These are phyloP conservation scores for Agrotis puta DNA, from an alignment of 2,888 invertebrate genomes.

Conservation along the genomic window DNA sequence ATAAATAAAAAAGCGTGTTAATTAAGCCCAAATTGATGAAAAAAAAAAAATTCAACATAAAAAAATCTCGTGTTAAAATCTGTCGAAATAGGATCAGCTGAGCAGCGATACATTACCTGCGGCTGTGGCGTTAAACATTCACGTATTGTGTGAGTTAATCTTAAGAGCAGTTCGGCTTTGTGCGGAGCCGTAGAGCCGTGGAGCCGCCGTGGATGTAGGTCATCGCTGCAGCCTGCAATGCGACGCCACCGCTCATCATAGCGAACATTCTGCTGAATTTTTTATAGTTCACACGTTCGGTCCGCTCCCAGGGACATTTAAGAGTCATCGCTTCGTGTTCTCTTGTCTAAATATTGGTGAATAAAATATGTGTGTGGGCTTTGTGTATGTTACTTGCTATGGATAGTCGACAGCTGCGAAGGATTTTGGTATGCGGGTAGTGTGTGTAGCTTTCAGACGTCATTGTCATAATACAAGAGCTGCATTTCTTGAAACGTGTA, in stretches of 20 bases:
- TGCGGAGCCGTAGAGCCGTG: constrained; percentile 38
- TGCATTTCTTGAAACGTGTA: constrained; percentile 2
- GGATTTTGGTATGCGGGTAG: constrained; percentile 11
- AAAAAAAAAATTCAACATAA: constrained; percentile 1
- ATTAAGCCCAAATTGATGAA: neutral
- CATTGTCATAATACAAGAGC: constrained; percentile 1
- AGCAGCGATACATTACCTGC: constrained; percentile 39
- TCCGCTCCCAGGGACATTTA: constrained; percentile 53
- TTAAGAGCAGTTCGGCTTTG: constrained; percentile 67
- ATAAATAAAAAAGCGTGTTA: too few species aligned
- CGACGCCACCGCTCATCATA: constrained; percentile 75
- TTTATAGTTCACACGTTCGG: constrained; percentile 66
- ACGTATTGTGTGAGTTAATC: constrained; percentile 58
- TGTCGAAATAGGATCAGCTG: constrained; percentile 29
- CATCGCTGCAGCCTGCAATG: constrained; percentile 86
- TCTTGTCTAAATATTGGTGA: constrained; percentile 60
- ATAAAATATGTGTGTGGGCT: constrained; percentile 50
- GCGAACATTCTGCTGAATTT: constrained; percentile 68
- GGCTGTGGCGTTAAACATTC: constrained; percentile 52
- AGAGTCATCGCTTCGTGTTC: constrained; percentile 58
- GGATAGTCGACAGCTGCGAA: constrained; percentile 1
- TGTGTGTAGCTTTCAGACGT: neutral
- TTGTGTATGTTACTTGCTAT: constrained; percentile 14
- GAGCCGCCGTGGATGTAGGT: constrained; percentile 77
- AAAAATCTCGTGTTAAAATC: constrained; percentile 27